Base-by-base conservation (phyloP, 2,888 invertebrate species). In the Papilio gigon region DNA sequence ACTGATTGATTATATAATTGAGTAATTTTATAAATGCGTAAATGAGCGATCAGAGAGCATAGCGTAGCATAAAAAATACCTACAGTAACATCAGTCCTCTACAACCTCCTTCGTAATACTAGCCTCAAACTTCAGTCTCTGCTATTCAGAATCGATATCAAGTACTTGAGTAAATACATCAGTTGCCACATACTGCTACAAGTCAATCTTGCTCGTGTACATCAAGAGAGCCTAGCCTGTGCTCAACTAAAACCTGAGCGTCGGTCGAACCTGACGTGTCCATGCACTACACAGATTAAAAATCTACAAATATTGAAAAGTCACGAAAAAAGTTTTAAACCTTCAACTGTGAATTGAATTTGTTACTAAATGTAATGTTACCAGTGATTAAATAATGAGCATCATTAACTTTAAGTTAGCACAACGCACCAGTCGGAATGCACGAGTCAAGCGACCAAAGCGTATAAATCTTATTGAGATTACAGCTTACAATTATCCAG, bases 401-500 rank as follows among this genome's bases (percentile, higher is more conserved):
- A 37, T 37, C 58, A 33, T 50, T 63, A 37, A 63, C 22, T 30
- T 62, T 47, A 67, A 42, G n/a, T 44, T 44, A 65, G 66, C 67
- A 71, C 72, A 82, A 84, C 89, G 89, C 90, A 91, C 91, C 91
- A 90, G 90, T 84, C 90, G 89, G 89, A 90, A 90, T 90, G 89
- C 89, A 89, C 80, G 77, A 87, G 84, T 87, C 82, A 88, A 90
- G 89, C 90, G 84, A 85, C 80, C 81, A 82, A 91, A 90, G 90
- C 90, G 82, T 89, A 86, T 84, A 85, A 86, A 86, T 81, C 84
- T 86, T 88, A 89, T 79, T 82, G 85, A 87, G 87, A 90, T 88
- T 88, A 89, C 77, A 86, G 78, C 84, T 86, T 86, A 86, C 74
- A 75, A 82, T 81, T 80, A 74, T 67, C 64, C 71, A 74, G 73